Evolutionary conservation across 1,140 invertebrate genomes (phyloP).

Genomic region (Tribolium castaneum): DNA sequence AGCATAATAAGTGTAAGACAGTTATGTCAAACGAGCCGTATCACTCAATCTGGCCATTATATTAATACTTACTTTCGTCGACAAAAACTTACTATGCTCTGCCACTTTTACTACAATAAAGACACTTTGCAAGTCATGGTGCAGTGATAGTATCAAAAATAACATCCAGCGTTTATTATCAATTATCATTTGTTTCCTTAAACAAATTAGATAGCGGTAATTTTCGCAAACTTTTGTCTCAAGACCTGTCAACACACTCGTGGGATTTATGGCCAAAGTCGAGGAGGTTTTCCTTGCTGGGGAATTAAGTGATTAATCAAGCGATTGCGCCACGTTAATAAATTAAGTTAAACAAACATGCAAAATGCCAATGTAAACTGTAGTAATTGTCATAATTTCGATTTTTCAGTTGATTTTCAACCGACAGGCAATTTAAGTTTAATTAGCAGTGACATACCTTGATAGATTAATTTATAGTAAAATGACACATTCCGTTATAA

Average conservation of each 20-base stretch:
- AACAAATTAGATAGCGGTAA: slow-evolving; percentile 8
- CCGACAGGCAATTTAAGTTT: slow-evolving; percentile 1
- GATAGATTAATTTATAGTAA: slow-evolving; percentile 23
- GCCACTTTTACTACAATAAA: slow-evolving; percentile 31
- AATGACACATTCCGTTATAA: slow-evolving; percentile 16
- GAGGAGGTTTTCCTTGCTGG: slow-evolving; percentile 11
- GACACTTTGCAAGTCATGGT: slow-evolving; percentile 13
- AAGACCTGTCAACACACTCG: slow-evolving; percentile 6
- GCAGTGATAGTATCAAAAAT: slow-evolving; percentile 4
- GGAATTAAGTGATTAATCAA: slow-evolving; percentile 16
- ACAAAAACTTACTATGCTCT: slow-evolving; percentile 23
- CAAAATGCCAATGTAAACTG: slow-evolving; percentile 19
- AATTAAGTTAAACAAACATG: slow-evolving; percentile 23
- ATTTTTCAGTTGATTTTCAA: not conserved
- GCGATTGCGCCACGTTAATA: not conserved
- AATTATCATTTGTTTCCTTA: too few relatives aligned
- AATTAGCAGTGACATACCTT: slow-evolving; percentile 25
- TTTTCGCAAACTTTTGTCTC: not conserved
- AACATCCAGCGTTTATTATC: too few relatives aligned
- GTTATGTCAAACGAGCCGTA: slow-evolving; percentile 34
- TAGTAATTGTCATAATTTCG: slow-evolving; percentile 5
- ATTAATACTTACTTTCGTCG: slow-evolving; percentile 17
- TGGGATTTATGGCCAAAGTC: not conserved
- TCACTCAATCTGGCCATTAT: slow-evolving; percentile 25
- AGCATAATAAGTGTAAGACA: slow-evolving; percentile 7